phyloP scores from a whole-genome alignment of 2,888 invertebrate species.

The Chrysotoxum bicinctum region DNA sequence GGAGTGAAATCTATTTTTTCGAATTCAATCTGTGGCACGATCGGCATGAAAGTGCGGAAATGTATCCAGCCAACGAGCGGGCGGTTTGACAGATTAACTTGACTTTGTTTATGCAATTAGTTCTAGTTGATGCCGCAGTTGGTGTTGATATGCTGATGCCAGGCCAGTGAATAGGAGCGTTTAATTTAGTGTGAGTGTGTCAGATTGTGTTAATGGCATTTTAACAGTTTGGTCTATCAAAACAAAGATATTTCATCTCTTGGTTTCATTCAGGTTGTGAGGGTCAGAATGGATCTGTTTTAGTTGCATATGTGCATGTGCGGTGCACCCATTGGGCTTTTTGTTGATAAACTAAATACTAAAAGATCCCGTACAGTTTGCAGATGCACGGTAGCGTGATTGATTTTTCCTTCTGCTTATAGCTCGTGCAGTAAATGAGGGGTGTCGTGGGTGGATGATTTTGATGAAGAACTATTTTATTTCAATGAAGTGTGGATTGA shows the following conservation, averaged over 20 bases:
- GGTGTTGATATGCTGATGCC: background rate
- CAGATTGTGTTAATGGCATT: constrained; percentile 53
- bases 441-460: background rate
- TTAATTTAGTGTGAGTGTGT: constrained; percentile 12
- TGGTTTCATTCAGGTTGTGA: constrained; percentile 33
- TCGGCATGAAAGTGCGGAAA: constrained; percentile 37
- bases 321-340: background rate
- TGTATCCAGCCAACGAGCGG: constrained; percentile 39
- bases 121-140: constrained; percentile 38
- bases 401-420: constrained; percentile 40
- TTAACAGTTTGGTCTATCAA: constrained; percentile 61
- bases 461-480: background rate
- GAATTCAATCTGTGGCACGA: constrained; percentile 4
- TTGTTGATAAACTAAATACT: constrained; percentile 36
- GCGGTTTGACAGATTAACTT: constrained; percentile 69
- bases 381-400: constrained; percentile 42
- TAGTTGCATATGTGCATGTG: background rate
- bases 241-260: constrained; percentile 62
- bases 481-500: constrained; percentile 10
- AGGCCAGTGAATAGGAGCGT: background rate
- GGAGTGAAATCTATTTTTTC: background rate
- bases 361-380: constrained; percentile 1
- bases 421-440: background rate
- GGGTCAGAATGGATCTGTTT: constrained; percentile 39
- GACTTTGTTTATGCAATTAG: constrained; percentile 70